Percentiles rank a stretch among this genome's conserved stretches.
Evolutionary conservation across 2,888 invertebrate genomes (phyloP).

Genomic region (Uloborus plumipes): DNA sequence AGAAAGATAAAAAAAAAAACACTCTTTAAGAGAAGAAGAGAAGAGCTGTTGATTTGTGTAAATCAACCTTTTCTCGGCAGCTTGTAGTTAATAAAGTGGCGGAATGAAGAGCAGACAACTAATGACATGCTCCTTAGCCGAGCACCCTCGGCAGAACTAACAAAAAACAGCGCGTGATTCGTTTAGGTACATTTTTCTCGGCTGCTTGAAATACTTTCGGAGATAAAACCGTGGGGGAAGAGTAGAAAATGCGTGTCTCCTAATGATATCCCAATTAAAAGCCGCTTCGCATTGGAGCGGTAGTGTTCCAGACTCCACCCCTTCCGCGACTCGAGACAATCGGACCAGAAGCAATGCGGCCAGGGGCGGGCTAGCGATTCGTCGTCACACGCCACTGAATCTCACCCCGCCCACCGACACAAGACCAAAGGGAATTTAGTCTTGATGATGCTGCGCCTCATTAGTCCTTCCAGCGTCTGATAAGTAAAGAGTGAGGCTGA

Average conservation of each 20-base stretch:
- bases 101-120: not conserved
- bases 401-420: slow-evolving; percentile 39
- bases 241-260: slow-evolving; percentile 18
- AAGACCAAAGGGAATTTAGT: not conserved
- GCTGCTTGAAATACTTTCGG: too few relatives aligned
- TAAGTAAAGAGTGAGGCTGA: too few relatives aligned
- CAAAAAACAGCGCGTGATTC: slow-evolving; percentile 29
- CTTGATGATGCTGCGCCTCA: slow-evolving; percentile 1
- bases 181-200: slow-evolving; percentile 1
- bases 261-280: slow-evolving; percentile 51
- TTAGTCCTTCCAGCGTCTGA: too few relatives aligned
- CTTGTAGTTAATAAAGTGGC: not conserved
- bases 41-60: too few relatives aligned
- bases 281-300: slow-evolving; percentile 42
- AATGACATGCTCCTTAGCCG: slow-evolving; percentile 5
- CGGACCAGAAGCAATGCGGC: slow-evolving; percentile 49
- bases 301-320: slow-evolving; percentile 46
- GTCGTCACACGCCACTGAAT: slow-evolving; percentile 53
- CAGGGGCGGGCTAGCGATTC: slow-evolving; percentile 48
- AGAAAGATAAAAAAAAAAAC: too few relatives aligned
- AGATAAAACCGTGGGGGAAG: too few relatives aligned
- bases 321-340: slow-evolving; percentile 49
- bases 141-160: slow-evolving; percentile 1
- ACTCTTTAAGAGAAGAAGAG: too few relatives aligned
- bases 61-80: too few relatives aligned